Evolutionary conservation across 2,113 vertebrate species (phyloP).

Genomic region (Herpetotheres cachinnans): DNA sequence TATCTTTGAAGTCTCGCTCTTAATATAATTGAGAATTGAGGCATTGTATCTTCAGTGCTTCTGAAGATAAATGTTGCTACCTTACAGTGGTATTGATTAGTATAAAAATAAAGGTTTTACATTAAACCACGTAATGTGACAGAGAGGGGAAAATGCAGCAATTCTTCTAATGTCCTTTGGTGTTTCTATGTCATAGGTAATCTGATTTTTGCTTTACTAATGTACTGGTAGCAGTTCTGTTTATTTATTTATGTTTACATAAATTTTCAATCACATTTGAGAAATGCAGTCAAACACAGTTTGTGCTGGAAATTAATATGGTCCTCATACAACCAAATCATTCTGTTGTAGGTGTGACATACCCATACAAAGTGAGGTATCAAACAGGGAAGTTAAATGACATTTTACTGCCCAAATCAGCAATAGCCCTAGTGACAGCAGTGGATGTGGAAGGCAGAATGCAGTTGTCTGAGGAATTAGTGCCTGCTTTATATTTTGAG

Average conservation of each 20-base stretch:
- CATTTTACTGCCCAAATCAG: not conserved
- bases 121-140: slow-evolving; percentile 61
- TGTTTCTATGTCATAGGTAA: slow-evolving; percentile 15
- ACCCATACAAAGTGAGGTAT: not conserved
- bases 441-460: not conserved
- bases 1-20: slow-evolving; percentile 28
- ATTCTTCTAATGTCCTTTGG: slow-evolving; percentile 28
- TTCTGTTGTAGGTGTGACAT: not conserved
- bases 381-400: not conserved
- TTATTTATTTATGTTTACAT: slow-evolving; percentile 45
- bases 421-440: not conserved
- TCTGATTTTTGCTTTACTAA: slow-evolving; percentile 45
- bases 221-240: not conserved
- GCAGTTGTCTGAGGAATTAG: not conserved
- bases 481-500: not conserved
- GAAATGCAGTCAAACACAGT: not conserved
- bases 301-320: not conserved
- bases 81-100: slow-evolving; percentile 54
- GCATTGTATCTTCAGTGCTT: slow-evolving; percentile 7
- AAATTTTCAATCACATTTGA: slow-evolving; percentile 9
- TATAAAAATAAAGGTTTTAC: slow-evolving; percentile 64
- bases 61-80: slow-evolving; percentile 41
- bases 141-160: slow-evolving; percentile 9
- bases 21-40: slow-evolving; percentile 38
- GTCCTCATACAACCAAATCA: not conserved